Evolutionary conservation across 1,140 invertebrate species (phyloP).

Genomic region (Oryzaephilus surinamensis): DNA sequence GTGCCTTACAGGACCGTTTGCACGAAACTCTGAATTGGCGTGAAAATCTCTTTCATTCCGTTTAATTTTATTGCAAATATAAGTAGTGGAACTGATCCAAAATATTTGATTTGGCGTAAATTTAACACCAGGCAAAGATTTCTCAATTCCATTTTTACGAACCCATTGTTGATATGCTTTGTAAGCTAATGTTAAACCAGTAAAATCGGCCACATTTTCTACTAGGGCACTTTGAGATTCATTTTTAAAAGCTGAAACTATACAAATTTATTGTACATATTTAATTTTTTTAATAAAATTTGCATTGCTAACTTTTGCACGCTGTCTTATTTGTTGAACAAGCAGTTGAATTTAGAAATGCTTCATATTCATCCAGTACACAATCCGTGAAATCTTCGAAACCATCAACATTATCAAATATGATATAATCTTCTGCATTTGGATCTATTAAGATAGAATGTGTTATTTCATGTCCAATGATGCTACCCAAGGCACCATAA

Average conservation of each 20-base stretch:
- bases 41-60: neutral
- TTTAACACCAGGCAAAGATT: constrained; percentile 1
- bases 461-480: constrained; percentile 60
- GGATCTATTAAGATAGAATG: too few relatives aligned
- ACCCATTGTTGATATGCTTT: neutral
- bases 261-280: neutral
- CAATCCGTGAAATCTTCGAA: constrained; percentile 42
- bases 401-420: too few relatives aligned
- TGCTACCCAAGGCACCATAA: constrained; percentile 56
- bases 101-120: constrained; percentile 5
- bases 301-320: neutral
- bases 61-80: neutral
- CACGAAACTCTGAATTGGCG: neutral
- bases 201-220: constrained; percentile 78
- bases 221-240: constrained; percentile 52
- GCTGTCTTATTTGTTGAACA: neutral
- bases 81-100: constrained; percentile 2
- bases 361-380: neutral
- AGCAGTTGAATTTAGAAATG: neutral
- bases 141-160: neutral
- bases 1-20: neutral
- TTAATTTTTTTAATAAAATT: neutral
- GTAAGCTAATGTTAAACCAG: constrained; percentile 3
- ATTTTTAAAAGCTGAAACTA: neutral
- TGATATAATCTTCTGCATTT: too few relatives aligned